Percentiles rank a stretch among this genome's conserved stretches.
Evolutionary conservation across 2,888 invertebrate species (phyloP).

Genomic region (Marronus borbonicus): DNA sequence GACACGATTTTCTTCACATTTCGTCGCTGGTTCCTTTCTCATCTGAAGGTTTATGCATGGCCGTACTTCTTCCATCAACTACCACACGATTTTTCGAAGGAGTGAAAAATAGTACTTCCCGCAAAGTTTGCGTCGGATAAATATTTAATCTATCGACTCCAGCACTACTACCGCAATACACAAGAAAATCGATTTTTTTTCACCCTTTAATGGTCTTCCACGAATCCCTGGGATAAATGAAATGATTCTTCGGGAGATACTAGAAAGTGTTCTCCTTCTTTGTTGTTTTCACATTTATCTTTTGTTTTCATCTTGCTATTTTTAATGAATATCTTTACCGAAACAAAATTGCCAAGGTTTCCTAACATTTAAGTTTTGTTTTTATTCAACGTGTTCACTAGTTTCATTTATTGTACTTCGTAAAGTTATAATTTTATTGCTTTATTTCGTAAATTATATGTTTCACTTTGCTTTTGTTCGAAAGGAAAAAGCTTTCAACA

Average conservation of each 20-base stretch:
- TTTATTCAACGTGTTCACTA: no score
- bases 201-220: slow-evolving; percentile 24
- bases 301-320: no score
- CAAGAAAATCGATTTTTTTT: slow-evolving; percentile 28
- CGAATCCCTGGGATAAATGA: slow-evolving; percentile 9
- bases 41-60: background rate
- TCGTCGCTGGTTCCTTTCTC: background rate
- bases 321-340: no score
- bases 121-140: slow-evolving; percentile 34
- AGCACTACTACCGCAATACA: background rate
- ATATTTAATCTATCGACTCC: slow-evolving; percentile 37
- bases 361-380: no score
- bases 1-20: slow-evolving; percentile 9
- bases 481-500: no score
- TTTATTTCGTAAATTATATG: no score
- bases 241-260: slow-evolving; percentile 4
- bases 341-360: no score
- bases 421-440: no score
- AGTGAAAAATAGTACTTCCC: slow-evolving; percentile 35
- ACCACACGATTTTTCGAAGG: slow-evolving; percentile 38
- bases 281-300: no score
- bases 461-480: no score
- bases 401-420: no score
- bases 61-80: background rate
- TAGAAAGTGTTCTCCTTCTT: no score